Percentiles rank a stretch among this genome's conserved stretches.
phyloP scores from a whole-genome alignment of 2,797 vertebrate species.

The Protosalanx chinensis region DNA sequence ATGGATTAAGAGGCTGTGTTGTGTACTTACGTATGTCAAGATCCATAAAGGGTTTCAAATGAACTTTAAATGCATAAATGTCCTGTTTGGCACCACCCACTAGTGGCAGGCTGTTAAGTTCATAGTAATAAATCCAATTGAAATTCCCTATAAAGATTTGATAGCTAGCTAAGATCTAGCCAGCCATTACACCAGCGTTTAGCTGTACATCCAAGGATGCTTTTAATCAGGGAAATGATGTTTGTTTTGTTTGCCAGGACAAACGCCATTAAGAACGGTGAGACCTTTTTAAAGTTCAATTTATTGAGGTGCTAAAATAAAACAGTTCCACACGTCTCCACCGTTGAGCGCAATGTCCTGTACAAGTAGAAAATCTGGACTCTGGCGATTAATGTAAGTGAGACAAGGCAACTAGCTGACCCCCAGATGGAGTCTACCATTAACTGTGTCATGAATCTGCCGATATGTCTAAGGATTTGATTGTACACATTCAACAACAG shows the following conservation, averaged over 20 bases:
- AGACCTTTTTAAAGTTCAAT: constrained; percentile 64
- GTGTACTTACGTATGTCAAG: no score
- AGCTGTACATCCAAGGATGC: background rate
- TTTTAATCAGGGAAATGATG: background rate
- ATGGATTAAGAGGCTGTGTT: no score
- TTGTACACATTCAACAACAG: constrained; percentile 56
- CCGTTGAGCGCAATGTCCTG: constrained; percentile 55
- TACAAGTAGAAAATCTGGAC: constrained; percentile 52
- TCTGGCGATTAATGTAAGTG: background rate
- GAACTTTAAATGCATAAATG: no score
- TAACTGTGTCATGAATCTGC: background rate
- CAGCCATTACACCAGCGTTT: background rate
- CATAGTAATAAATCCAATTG: background rate
- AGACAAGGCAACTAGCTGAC: constrained; percentile 63
- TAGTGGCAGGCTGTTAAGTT: background rate
- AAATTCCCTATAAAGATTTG: background rate
- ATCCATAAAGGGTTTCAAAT: no score
- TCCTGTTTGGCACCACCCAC: no score
- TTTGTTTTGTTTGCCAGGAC: background rate
- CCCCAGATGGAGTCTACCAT: constrained; percentile 42
- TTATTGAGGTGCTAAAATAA: constrained; percentile 59
- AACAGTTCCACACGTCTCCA: constrained; percentile 62
- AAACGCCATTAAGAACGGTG: background rate
- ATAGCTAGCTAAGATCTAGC: background rate
- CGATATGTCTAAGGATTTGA: constrained; percentile 46